Conservation (phyloP, 2,888 invertebrate species). For the Venusia cambrica region DNA sequence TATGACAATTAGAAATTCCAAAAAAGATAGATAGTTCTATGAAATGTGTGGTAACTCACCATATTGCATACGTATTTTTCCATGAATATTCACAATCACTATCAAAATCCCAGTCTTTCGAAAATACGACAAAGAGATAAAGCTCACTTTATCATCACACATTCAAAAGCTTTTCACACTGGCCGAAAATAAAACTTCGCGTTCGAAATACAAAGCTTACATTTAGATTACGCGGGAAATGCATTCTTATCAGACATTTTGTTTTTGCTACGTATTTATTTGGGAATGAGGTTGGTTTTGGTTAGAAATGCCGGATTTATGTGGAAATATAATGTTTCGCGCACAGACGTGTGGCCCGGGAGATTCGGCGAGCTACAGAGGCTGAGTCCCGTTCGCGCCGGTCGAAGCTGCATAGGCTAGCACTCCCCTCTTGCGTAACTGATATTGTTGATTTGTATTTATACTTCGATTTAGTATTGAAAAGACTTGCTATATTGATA, state of each 20-base stretch:
- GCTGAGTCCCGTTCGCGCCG: constrained; percentile 61
- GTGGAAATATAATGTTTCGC: constrained; percentile 21
- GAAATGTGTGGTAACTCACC: no score
- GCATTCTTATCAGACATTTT: constrained; percentile 19
- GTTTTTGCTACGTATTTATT: constrained; percentile 32
- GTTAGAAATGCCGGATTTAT: constrained; percentile 37
- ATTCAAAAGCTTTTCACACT: constrained; percentile 41
- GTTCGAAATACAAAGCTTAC: constrained; percentile 51
- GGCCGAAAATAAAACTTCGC: constrained; percentile 38
- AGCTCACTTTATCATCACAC: constrained; percentile 47
- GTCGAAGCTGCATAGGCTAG: constrained; percentile 68
- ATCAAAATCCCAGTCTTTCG: not conserved
- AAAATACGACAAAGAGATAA: constrained; percentile 29
- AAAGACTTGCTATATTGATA: no score
- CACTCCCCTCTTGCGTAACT: constrained; percentile 77
- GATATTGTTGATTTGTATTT: constrained; percentile 44
- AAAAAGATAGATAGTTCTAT: no score
- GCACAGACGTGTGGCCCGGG: constrained; percentile 51
- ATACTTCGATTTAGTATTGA: constrained; percentile 11
- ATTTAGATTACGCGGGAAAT: constrained; percentile 32
- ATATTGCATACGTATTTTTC: constrained; percentile 9
- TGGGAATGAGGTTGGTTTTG: constrained; percentile 37
- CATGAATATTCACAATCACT: constrained; percentile 7
- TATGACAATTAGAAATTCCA: not conserved
- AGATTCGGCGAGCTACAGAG: constrained; percentile 63